Evolutionary conservation across 2,113 vertebrate species (phyloP).

Genomic region (Megaceryle maxima): DNA sequence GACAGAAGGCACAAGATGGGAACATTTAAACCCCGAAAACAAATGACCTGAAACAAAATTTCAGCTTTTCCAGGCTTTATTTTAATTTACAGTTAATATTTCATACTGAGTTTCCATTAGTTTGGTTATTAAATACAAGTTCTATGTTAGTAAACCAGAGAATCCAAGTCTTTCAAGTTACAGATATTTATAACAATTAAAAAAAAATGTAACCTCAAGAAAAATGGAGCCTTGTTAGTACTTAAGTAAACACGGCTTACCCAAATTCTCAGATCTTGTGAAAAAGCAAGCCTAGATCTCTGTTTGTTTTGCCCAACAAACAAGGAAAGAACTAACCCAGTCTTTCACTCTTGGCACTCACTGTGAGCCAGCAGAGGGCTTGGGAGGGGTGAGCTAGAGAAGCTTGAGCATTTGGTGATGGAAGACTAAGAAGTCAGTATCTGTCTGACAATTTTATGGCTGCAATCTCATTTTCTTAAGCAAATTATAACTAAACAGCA

Average conservation of each 20-base stretch:
- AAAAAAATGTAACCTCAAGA: background rate
- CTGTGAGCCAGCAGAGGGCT: background rate
- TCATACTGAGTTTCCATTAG: background rate
- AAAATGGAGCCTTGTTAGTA: background rate
- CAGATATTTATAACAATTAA: background rate
- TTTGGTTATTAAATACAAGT: background rate
- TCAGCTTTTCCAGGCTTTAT: background rate
- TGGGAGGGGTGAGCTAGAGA: background rate
- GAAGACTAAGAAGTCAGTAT: constrained; percentile 18
- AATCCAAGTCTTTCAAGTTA: background rate
- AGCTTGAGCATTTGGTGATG: background rate
- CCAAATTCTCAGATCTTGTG: background rate
- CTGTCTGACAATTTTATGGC: constrained; percentile 46
- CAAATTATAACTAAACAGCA: constrained; percentile 15
- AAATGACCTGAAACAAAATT: background rate
- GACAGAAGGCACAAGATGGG: background rate
- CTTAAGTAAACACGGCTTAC: background rate
- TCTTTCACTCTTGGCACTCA: background rate
- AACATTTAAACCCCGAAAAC: background rate
- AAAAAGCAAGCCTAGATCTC: background rate
- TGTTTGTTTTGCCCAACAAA: background rate
- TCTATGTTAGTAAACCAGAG: background rate
- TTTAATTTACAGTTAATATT: background rate
- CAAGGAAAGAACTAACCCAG: background rate
- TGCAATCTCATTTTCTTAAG: constrained; percentile 46